Evolutionary conservation across 2,888 invertebrate species (phyloP).

Genomic region (Drymonia ruficornis): DNA sequence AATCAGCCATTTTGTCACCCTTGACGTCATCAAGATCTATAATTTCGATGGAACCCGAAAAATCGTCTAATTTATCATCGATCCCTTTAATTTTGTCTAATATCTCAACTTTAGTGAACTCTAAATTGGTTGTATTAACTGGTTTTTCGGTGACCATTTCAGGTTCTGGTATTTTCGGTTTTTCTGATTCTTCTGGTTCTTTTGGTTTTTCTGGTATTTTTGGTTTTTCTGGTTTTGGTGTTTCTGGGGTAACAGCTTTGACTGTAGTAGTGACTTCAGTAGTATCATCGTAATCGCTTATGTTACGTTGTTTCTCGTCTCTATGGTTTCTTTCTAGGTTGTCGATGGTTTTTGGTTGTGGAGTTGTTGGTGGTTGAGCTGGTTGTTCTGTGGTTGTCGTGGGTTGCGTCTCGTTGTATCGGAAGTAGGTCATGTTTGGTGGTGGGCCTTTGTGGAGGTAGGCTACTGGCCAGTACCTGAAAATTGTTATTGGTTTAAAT

Average conservation of each 20-base stretch:
- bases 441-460: conserved; percentile 92
- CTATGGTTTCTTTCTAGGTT: conserved; percentile 48
- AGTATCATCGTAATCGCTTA: conserved; percentile 50
- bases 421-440: conserved; percentile 87
- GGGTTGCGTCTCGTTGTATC: conserved; percentile 63
- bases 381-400: conserved; percentile 39
- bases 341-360: conserved; percentile 19
- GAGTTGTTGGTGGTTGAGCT: conserved; percentile 17
- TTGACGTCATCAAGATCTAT: conserved; percentile 73
- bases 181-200: conserved; percentile 30
- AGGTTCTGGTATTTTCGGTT: conserved; percentile 30
- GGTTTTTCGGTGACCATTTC: too few species aligned
- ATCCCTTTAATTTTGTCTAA: conserved; percentile 68
- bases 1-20: conserved; percentile 62
- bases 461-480: conserved; percentile 90
- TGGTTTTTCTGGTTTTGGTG: not conserved
- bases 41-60: conserved; percentile 74
- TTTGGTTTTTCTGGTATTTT: not conserved
- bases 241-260: conserved; percentile 4
- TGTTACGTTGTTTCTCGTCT: conserved; percentile 64
- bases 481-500: conserved; percentile 21
- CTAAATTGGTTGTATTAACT: conserved; percentile 51
- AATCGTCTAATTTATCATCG: conserved; percentile 74
- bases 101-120: conserved; percentile 46
- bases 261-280: conserved; percentile 4